Evolutionary conservation across 2,113 vertebrate genomes (phyloP), one percentile per base, ranked within the genome.

Genomic region (Mesembrinibis cayennensis): DNA sequence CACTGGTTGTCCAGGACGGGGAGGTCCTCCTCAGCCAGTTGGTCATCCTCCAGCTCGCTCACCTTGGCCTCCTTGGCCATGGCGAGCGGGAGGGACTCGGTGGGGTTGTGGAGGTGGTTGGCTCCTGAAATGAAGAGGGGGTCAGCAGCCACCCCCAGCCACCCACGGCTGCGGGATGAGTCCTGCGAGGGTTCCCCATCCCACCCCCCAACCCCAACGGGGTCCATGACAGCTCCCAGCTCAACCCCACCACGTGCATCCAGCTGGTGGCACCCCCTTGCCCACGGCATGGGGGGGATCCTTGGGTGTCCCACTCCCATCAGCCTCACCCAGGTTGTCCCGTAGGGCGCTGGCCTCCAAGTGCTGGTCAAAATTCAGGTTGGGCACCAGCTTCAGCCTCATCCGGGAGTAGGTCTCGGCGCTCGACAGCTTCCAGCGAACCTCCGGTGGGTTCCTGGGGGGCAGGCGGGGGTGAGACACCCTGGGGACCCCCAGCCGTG

Each of bases 31-130:
- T 99, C 99, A 0, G 97, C 99, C 47, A 99, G 96, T 87, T 99
- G 99, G 96, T 99, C 99, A 1, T 99, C 99, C 25, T 99, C 98
- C 96, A 99, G 98, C 95, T 99, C 98, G 19, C 99, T 99, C 47
- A 99, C 99, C 97, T 99, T 99, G 49, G 99, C 99, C 92, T 99
- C 99, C 97, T 99, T 99, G 89, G 99, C 99, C 66, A 99, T 99
- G 38, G 99, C 98, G 5, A 99, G 89, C 0, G 99, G 99, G 32
- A 99, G 97, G 2, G 99, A 97, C 66, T 99, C 99, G 0, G 98
- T 9, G 0, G 98, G 98, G 91, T 92, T 98, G 56, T 98, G 98
- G 40, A 98, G 98, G 38, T 98, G 98, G n/a, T 98, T 98, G 0
- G 99, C 99, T 89, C 99, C 99, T 99, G 95, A 45, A 93, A 91